phyloP scores from a whole-genome alignment of 2,888 invertebrate genomes.

The Odontocolon sp. region DNA sequence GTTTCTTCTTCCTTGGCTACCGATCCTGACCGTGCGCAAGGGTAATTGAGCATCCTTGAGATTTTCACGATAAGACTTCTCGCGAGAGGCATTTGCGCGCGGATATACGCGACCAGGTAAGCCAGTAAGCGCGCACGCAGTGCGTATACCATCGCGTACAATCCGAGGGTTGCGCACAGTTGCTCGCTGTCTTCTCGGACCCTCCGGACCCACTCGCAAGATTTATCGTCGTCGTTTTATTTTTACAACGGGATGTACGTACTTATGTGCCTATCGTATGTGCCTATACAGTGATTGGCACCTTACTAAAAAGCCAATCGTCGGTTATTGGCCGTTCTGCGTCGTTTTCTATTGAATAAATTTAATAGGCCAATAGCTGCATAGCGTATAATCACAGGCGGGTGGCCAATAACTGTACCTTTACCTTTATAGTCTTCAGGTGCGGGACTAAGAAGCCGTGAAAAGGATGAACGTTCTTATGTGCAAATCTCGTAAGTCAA shows the following conservation, averaged over 20 bases:
- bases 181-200: conserved; percentile 35
- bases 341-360: too few species aligned
- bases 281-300: not conserved
- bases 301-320: too few species aligned
- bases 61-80: conserved; percentile 54
- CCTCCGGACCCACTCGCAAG: conserved; percentile 39
- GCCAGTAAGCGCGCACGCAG: conserved; percentile 22
- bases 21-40: conserved; percentile 32
- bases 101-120: conserved; percentile 14
- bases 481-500: too few species aligned
- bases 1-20: conserved; percentile 42
- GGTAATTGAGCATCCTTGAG: conserved; percentile 60
- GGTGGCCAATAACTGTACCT: too few species aligned
- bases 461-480: too few species aligned
- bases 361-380: too few species aligned
- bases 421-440: too few species aligned
- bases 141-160: conserved; percentile 35
- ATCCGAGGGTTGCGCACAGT: conserved; percentile 12
- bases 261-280: not conserved
- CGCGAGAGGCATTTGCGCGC: conserved; percentile 2
- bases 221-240: conserved; percentile 55
- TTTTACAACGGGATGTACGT: conserved; percentile 51
- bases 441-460: too few species aligned
- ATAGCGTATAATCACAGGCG: too few species aligned
- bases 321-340: too few species aligned